phyloP scores from a whole-genome alignment of 2,113 vertebrate genomes.

The Erythrocercus mccallii region DNA sequence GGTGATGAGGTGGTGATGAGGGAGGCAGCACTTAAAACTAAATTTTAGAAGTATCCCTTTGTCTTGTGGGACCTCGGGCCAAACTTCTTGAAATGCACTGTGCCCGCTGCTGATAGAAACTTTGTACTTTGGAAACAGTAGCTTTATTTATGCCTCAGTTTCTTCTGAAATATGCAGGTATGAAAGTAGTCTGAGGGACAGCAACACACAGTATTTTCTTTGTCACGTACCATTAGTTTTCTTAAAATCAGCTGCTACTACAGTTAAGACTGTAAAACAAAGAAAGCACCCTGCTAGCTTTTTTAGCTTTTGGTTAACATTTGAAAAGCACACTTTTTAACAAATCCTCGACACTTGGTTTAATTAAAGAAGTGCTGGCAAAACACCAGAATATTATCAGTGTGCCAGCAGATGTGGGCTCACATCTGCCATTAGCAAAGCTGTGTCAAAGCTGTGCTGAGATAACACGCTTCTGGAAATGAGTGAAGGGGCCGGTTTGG shows the following conservation, averaged over 20 bases:
- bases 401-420: neutral
- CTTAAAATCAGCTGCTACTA: neutral
- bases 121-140: neutral
- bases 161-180: neutral
- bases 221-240: neutral
- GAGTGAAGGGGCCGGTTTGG: neutral
- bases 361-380: neutral
- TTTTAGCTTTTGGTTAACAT: neutral
- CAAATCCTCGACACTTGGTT: neutral
- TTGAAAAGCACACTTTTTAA: neutral
- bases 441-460: neutral
- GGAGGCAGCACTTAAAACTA: neutral
- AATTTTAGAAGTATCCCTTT: neutral
- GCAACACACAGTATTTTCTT: neutral
- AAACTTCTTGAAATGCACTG: neutral
- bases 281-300: neutral
- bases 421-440: neutral
- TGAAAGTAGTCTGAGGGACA: neutral
- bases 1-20: neutral
- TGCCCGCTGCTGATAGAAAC: neutral
- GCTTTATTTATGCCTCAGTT: neutral
- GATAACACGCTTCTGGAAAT: neutral
- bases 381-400: neutral
- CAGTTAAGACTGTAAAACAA: neutral
- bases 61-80: neutral